Evolutionary conservation across 1,140 invertebrate genomes (phyloP).

Genomic region (Dufourea novaeangliae): DNA sequence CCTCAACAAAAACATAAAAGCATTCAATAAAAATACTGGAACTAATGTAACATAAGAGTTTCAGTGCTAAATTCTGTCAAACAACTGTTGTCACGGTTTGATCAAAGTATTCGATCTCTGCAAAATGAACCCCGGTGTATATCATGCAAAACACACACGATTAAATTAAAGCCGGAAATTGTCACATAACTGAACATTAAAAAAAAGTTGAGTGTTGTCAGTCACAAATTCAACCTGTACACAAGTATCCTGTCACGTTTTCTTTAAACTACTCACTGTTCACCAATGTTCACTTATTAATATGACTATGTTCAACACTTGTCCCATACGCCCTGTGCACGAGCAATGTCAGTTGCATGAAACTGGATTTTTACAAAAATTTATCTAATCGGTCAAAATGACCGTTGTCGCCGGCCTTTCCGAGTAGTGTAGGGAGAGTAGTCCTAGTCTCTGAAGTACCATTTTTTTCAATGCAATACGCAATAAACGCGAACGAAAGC

Average conservation of each 20-base stretch:
- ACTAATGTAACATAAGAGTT: neutral
- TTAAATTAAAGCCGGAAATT: neutral
- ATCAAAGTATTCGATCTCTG: neutral
- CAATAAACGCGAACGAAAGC: neutral
- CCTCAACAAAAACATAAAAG: neutral
- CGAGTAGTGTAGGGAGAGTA: neutral
- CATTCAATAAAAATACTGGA: neutral
- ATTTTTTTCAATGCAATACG: neutral
- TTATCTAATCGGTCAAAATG: neutral
- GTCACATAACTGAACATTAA: neutral
- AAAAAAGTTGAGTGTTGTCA: neutral
- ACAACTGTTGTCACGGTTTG: neutral
- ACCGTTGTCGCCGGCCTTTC: neutral
- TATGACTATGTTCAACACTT: neutral
- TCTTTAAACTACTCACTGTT: neutral
- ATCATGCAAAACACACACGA: neutral
- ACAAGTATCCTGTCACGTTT: neutral
- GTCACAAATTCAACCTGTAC: neutral
- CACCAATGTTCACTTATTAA: slow-evolving; percentile 4
- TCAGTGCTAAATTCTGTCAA: neutral
- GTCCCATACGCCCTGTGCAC: neutral
- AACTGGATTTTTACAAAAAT: neutral
- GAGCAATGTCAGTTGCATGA: neutral
- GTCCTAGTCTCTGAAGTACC: neutral
- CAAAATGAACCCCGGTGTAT: neutral